A percentile compares a stretch with the other conserved stretches of the same genome.
Conservation (phyloP, 2,113 vertebrate genomes). For the Riparia riparia region DNA sequence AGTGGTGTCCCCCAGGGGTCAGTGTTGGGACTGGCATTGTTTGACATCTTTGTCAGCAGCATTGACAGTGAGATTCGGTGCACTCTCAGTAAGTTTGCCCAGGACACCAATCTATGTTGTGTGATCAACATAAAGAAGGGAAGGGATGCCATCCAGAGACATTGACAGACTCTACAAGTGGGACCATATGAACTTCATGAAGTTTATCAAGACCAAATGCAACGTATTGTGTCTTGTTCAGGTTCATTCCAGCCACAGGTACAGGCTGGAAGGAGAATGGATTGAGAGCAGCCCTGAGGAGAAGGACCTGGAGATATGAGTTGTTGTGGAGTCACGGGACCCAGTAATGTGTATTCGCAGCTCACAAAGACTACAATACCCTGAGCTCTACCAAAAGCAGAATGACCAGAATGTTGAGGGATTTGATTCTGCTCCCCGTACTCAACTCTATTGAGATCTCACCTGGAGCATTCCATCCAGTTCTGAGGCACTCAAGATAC, state of each 20-base stretch:
- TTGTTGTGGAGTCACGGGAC: rapidly evolving
- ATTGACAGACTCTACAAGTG: not conserved
- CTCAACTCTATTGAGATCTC: not conserved
- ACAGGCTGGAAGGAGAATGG: not conserved
- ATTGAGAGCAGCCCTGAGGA: not conserved
- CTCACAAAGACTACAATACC: not conserved
- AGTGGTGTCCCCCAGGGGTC: not conserved
- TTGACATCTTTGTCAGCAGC: not conserved
- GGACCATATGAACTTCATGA: not conserved
- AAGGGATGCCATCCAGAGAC: not conserved
- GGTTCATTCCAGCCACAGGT: not conserved
- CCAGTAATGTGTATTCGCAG: not conserved
- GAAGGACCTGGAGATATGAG: not conserved
- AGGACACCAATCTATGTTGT: not conserved
- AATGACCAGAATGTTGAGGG: too few species aligned
- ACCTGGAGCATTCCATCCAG: not conserved
- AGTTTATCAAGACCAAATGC: not conserved
- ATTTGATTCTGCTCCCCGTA: not conserved
- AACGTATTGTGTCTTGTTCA: rapidly evolving
- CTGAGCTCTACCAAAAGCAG: not conserved
- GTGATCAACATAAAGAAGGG: not conserved
- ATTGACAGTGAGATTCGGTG: not conserved
- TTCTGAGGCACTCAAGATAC: not conserved
- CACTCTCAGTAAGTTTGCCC: not conserved
- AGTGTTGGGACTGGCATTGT: not conserved